phyloP scores from a whole-genome alignment of 2,888 invertebrate genomes.

The Phrixothrix hirtus region DNA sequence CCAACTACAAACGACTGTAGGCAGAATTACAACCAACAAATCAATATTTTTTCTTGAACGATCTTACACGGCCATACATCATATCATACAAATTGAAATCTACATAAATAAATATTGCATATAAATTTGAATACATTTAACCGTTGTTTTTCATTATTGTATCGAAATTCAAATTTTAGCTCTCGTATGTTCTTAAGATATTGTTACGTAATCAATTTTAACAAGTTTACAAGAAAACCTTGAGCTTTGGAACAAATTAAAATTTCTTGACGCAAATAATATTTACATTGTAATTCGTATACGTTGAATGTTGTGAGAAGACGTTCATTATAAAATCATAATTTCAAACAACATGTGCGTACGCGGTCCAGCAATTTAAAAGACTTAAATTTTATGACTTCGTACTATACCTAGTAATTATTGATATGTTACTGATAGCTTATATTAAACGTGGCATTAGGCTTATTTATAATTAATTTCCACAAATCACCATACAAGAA shows the following conservation, averaged over 20 bases:
- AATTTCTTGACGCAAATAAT: no score
- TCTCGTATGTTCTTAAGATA: not conserved
- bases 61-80: not conserved
- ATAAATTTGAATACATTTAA: not conserved
- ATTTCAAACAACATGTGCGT: not conserved
- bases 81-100: conserved; percentile 19
- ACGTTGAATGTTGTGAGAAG: no score
- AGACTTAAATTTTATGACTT: conserved; percentile 10
- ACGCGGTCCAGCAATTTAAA: not conserved
- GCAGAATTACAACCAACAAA: conserved; percentile 5
- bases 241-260: no score
- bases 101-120: conserved; percentile 6
- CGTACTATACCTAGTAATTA: conserved; percentile 12
- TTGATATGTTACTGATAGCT: conserved; percentile 15
- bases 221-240: no score
- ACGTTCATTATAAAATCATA: conserved; percentile 4
- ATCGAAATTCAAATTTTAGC: not conserved
- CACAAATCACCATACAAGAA: conserved; percentile 17
- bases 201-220: no score
- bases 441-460: conserved; percentile 23
- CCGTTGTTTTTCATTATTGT: not conserved
- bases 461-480: conserved; percentile 27
- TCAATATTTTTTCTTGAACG: not conserved
- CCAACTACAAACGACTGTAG: conserved; percentile 3
- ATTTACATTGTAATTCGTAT: no score